Percentiles rank a stretch among this genome's conserved stretches.
Evolutionary conservation across 2,113 vertebrate genomes (phyloP).

Genomic region (Chunga burmeisteri): DNA sequence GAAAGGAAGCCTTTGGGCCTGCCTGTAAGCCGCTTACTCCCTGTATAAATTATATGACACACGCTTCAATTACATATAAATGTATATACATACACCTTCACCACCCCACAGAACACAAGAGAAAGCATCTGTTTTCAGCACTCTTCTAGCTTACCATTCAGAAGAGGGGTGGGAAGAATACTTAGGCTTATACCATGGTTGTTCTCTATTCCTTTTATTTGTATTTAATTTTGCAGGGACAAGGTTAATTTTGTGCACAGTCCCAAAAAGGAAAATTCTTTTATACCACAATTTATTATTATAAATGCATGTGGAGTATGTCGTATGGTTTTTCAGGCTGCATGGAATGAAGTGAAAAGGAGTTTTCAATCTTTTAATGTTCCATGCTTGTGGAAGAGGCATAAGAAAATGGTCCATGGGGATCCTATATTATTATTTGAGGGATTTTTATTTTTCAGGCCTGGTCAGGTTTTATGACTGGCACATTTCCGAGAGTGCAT

Average conservation of each 20-base stretch:
- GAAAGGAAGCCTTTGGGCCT: not conserved
- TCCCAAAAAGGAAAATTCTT: constrained; percentile 22
- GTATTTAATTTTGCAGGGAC: constrained; percentile 22
- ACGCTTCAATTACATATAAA: not conserved
- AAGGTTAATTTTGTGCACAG: not conserved
- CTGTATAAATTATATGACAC: not conserved
- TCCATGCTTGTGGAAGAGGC: constrained; percentile 37
- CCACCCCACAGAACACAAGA: not conserved
- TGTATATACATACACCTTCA: not conserved
- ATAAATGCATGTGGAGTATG: not conserved
- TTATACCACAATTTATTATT: not conserved
- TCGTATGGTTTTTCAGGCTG: constrained; percentile 28
- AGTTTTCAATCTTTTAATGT: constrained; percentile 52
- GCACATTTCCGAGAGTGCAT: constrained; percentile 5
- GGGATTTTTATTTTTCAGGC: constrained; percentile 58
- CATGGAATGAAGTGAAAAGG: constrained; percentile 46
- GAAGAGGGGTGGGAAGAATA: not conserved
- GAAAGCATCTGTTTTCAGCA: not conserved
- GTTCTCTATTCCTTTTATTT: not conserved
- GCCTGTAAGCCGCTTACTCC: not conserved
- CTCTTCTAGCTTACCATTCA: not conserved
- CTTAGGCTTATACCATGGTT: not conserved
- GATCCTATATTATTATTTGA: constrained; percentile 53
- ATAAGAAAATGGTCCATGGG: constrained; percentile 53
- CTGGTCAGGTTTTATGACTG: constrained; percentile 60